Percentiles rank a stretch among this genome's conserved stretches.
phyloP scores from a whole-genome alignment of 2,888 invertebrate species.

The Caenorhabditis sp. region DNA sequence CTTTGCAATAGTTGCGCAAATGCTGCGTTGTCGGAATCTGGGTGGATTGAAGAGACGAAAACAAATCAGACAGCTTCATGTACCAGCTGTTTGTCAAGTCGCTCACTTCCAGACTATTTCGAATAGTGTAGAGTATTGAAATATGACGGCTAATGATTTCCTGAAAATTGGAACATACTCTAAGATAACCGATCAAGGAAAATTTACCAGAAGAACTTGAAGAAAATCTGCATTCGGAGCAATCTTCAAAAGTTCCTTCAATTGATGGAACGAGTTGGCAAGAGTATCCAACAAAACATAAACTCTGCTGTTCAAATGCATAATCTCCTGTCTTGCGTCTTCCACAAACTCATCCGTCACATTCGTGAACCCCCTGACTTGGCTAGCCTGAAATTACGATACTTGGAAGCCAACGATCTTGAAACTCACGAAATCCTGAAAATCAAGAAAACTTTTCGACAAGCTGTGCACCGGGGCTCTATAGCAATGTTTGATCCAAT shows the following conservation, averaged over 20 bases:
- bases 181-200: background rate
- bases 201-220: slow-evolving; percentile 4
- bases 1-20: background rate
- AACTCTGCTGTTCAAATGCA: background rate
- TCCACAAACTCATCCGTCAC: background rate
- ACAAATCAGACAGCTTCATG: background rate
- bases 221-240: slow-evolving; percentile 4
- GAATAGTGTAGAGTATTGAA: background rate
- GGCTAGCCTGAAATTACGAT: background rate
- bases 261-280: background rate
- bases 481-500: slow-evolving; percentile 22
- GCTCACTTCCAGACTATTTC: background rate
- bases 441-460: background rate
- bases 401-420: too few species aligned
- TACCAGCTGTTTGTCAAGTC: background rate
- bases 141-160: background rate
- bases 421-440: background rate
- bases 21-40: background rate
- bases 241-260: background rate
- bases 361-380: background rate
- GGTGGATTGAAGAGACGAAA: too few species aligned
- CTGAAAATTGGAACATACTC: background rate
- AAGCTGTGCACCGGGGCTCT: background rate
- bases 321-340: background rate
- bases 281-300: background rate